Percentiles rank a stretch among this genome's conserved stretches.
phyloP scores from a whole-genome alignment of 2,797 vertebrate genomes.

The Podarcis siculus region DNA sequence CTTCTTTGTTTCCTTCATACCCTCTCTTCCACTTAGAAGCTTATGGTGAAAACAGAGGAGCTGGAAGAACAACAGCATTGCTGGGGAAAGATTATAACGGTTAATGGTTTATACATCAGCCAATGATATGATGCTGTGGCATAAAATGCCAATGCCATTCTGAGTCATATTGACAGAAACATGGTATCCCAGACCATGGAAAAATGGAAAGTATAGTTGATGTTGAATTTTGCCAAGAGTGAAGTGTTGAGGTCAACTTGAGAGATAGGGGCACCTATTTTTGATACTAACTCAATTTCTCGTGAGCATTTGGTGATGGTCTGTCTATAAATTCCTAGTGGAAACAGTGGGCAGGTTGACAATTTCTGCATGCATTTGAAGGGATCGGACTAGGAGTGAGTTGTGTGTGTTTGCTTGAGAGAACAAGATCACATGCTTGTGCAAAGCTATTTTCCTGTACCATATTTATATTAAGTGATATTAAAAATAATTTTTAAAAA shows the following conservation, averaged over 20 bases:
- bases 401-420: not conserved
- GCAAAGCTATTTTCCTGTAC: not conserved
- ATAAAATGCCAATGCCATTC: not conserved
- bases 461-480: not conserved
- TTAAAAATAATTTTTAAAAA: not conserved
- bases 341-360: not conserved
- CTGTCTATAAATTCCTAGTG: not conserved
- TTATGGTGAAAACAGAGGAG: too few relatives aligned
- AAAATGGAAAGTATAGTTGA: not conserved
- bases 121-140: too few relatives aligned
- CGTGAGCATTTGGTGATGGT: not conserved
- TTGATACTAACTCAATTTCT: not conserved
- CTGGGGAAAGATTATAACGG: not conserved
- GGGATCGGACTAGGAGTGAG: not conserved
- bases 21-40: too few relatives aligned
- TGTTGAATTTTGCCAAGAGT: not conserved
- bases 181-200: not conserved
- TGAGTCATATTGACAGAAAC: not conserved
- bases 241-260: not conserved
- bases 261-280: not conserved
- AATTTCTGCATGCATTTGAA: not conserved
- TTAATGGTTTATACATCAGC: not conserved
- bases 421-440: not conserved
- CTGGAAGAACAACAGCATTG: not conserved
- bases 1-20: not conserved